Evolutionary conservation across 2,113 vertebrate genomes (phyloP).

Genomic region (Bucco capensis): DNA sequence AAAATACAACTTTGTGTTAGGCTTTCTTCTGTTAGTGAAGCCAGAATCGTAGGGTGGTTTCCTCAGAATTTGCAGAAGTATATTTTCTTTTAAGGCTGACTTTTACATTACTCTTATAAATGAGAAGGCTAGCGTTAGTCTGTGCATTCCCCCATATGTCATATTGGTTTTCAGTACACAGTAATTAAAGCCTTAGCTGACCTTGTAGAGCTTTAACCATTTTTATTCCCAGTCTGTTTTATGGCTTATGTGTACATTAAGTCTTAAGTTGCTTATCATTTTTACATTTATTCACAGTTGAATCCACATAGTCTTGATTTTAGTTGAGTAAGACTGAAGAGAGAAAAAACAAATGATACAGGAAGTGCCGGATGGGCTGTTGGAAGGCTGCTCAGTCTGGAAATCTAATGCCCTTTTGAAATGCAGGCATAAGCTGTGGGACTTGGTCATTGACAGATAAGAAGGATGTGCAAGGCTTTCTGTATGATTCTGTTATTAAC

Average conservation of each 20-base stretch:
- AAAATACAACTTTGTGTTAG: background rate
- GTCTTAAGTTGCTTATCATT: background rate
- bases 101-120: background rate
- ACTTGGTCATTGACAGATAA: background rate
- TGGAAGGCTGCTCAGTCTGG: background rate
- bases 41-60: background rate
- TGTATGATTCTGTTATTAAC: background rate
- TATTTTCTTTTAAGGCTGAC: background rate
- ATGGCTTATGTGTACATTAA: background rate
- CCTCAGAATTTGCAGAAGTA: background rate
- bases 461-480: background rate
- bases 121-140: background rate
- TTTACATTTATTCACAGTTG: background rate
- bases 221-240: background rate
- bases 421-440: background rate
- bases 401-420: background rate
- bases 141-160: background rate
- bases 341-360: background rate
- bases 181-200: background rate
- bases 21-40: background rate
- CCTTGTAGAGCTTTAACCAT: background rate
- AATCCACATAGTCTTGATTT: background rate
- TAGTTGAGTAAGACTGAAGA: background rate
- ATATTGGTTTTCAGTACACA: background rate
- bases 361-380: background rate